These are phyloP conservation scores for Caenorhabditis sp. DNA, from an alignment of 2,888 invertebrate genomes.

Conservation along the genomic window DNA sequence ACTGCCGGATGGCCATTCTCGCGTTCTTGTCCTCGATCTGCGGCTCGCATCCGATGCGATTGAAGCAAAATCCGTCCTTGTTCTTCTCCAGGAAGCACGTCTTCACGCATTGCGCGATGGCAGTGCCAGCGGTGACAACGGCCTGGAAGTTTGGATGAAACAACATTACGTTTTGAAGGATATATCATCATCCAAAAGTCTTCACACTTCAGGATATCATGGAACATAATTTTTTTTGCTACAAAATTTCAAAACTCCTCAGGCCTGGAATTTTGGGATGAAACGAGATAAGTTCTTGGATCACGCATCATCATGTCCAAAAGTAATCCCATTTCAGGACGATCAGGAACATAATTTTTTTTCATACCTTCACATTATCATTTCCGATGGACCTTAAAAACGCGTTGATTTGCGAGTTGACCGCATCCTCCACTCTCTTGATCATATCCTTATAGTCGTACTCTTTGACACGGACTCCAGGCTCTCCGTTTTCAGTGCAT, in stretches of 20 bases:
- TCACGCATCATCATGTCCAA: too few species aligned
- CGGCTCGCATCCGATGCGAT: conserved; percentile 77
- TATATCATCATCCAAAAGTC: too few species aligned
- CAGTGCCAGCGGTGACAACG: conserved; percentile 74
- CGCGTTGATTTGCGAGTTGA: conserved; percentile 74
- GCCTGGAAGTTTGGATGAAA: conserved; percentile 46
- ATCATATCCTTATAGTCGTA: conserved; percentile 78
- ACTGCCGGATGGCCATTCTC: conserved; percentile 73
- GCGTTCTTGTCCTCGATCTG: conserved; percentile 75
- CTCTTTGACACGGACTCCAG: conserved; percentile 73
- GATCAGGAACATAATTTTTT: too few species aligned
- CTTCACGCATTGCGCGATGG: conserved; percentile 79
- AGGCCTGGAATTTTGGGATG: too few species aligned
- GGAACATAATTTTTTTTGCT: too few species aligned
- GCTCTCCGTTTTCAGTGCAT: conserved; percentile 68
- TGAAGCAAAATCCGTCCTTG: conserved; percentile 78
- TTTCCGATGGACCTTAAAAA: conserved; percentile 73
- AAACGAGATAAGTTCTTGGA: too few species aligned
- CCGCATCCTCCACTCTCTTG: conserved; percentile 72
- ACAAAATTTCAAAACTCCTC: too few species aligned
- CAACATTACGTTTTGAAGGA: too few species aligned
- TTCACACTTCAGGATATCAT: too few species aligned
- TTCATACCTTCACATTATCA: conserved; percentile 72
- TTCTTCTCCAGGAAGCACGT: conserved; percentile 80
- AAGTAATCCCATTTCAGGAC: too few species aligned